Conservation (phyloP, 2,797 vertebrate species). For the Syngnathus rostellatus region DNA sequence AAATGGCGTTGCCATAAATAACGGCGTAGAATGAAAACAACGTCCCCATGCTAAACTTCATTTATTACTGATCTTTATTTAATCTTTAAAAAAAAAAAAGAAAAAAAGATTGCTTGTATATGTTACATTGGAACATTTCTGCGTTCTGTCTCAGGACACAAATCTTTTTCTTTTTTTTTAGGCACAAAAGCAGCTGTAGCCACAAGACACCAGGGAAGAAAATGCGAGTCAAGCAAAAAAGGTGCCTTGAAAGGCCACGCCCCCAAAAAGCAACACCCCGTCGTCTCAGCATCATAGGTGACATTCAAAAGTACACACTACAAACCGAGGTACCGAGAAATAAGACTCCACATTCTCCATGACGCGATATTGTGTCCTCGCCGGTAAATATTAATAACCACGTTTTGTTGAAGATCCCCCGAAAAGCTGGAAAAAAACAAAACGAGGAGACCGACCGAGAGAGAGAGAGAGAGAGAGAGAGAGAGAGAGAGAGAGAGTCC, state of each 20-base stretch:
- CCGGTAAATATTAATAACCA: background rate
- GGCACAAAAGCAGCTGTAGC: conserved; percentile 61
- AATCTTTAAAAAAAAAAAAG: conserved; percentile 50
- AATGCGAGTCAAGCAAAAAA: conserved; percentile 25
- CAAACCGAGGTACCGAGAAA: conserved; percentile 22
- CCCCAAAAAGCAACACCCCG: conserved; percentile 14
- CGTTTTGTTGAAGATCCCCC: background rate
- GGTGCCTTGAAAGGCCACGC: conserved; percentile 39
- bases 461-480: conserved; percentile 23
- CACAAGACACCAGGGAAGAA: conserved; percentile 24
- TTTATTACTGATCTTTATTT: conserved; percentile 65
- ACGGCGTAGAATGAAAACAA: background rate
- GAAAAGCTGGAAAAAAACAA: background rate
- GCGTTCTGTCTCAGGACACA: conserved; percentile 46
- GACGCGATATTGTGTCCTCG: background rate
- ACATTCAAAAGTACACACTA: conserved; percentile 27
- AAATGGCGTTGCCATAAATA: background rate
- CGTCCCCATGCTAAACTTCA: conserved; percentile 16
- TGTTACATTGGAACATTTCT: conserved; percentile 66
- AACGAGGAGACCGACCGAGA: too few species aligned
- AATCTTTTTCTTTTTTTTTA: conserved; percentile 57
- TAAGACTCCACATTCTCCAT: conserved; percentile 8
- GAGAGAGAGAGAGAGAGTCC: conserved; percentile 30
- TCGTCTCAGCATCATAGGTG: conserved; percentile 25
- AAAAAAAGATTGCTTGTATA: conserved; percentile 61